phyloP scores from a whole-genome alignment of 2,113 vertebrate genomes.

The Myiagra hebetior region DNA sequence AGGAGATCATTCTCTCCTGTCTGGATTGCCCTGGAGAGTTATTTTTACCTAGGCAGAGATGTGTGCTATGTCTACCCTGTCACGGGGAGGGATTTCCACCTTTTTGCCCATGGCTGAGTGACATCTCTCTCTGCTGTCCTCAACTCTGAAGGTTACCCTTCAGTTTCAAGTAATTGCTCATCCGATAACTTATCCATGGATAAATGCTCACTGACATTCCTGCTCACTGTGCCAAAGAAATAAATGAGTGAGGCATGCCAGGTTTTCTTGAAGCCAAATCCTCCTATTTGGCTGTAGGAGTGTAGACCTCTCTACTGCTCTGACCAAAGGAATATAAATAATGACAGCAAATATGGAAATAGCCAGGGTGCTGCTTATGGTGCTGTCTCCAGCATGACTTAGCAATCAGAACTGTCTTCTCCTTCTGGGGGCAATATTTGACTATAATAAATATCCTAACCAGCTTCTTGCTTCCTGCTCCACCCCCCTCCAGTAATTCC shows the following conservation, averaged over 20 bases:
- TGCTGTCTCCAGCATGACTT: background rate
- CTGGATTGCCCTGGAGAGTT: background rate
- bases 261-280: background rate
- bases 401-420: background rate
- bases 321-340: background rate
- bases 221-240: background rate
- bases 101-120: background rate
- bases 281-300: background rate
- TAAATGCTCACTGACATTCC: background rate
- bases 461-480: background rate
- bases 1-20: background rate
- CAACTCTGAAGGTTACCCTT: background rate
- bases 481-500: background rate
- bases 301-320: background rate
- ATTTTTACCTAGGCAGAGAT: background rate
- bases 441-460: background rate
- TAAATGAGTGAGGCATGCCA: background rate
- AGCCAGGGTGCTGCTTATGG: background rate
- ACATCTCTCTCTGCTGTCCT: background rate
- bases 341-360: background rate
- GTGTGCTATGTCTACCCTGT: background rate
- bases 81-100: background rate
- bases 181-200: fast-evolving
- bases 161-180: background rate
- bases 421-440: background rate